Conservation (phyloP, 1,140 invertebrate genomes). For the Hirudo medicinalis region DNA sequence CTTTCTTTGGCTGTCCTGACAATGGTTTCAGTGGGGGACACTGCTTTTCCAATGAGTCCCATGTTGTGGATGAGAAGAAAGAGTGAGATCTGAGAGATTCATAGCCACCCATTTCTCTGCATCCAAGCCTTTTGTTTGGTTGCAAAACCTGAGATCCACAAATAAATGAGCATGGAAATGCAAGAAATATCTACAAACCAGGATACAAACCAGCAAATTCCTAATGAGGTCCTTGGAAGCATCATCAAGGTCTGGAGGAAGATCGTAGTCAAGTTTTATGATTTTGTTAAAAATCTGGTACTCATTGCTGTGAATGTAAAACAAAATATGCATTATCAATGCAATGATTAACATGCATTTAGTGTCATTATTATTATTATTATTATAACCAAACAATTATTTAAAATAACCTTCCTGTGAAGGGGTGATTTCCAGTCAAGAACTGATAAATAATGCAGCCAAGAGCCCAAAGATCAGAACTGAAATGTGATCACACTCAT, state of each 20-base stretch:
- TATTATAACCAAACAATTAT: neutral
- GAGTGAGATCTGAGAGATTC: slow-evolving; percentile 66
- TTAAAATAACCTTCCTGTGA: slow-evolving; percentile 56
- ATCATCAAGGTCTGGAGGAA: slow-evolving; percentile 74
- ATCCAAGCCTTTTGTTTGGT: slow-evolving; percentile 65
- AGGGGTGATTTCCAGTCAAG: slow-evolving; percentile 80
- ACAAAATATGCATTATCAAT: neutral
- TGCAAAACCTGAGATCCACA: slow-evolving; percentile 50
- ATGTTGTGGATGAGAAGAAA: slow-evolving; percentile 72
- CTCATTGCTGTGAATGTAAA: slow-evolving; percentile 56
- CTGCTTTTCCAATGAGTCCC: slow-evolving; percentile 61
- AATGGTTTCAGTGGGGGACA: slow-evolving; percentile 52
- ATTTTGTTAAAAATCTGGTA: slow-evolving; percentile 96
- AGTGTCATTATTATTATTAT: neutral
- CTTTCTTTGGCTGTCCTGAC: too few species aligned
- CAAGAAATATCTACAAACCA: slow-evolving; percentile 2
- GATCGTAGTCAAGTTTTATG: slow-evolving; percentile 73
- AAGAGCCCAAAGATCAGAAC: slow-evolving; percentile 91
- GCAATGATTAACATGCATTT: neutral
- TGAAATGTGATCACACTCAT: slow-evolving; percentile 37
- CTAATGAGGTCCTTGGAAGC: slow-evolving; percentile 72
- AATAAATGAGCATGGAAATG: neutral
- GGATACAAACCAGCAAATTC: slow-evolving; percentile 57
- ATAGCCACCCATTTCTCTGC: slow-evolving; percentile 53
- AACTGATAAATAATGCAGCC: slow-evolving; percentile 97